phyloP scores from a whole-genome alignment of 2,113 vertebrate genomes.

The Glareola pratincola region DNA sequence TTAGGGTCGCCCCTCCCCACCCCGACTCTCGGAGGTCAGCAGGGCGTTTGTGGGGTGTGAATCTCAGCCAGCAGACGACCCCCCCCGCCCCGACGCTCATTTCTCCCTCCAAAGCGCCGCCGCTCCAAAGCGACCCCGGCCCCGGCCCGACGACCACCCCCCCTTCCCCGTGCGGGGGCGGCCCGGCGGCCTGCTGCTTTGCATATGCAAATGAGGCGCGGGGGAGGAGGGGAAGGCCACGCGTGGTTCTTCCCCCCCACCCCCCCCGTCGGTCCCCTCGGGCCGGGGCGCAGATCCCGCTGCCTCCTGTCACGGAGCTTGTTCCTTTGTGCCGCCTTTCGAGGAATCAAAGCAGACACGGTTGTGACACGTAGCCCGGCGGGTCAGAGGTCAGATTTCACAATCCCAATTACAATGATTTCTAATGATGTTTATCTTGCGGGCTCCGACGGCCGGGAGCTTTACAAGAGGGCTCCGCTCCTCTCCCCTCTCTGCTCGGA shows the following conservation, averaged over 20 bases:
- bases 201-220: slow-evolving; percentile 15
- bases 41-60: background rate
- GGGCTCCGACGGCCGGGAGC: slow-evolving; percentile 17
- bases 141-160: background rate
- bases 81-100: background rate
- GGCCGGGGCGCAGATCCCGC: slow-evolving; percentile 12
- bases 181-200: background rate
- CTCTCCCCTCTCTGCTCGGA: background rate
- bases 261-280: slow-evolving; percentile 9
- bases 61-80: background rate
- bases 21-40: background rate
- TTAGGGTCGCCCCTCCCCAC: too few species aligned
- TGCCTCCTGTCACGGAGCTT: slow-evolving; percentile 66
- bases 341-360: slow-evolving; percentile 72
- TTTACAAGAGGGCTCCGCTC: slow-evolving; percentile 17
- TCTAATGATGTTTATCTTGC: slow-evolving; percentile 66
- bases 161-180: background rate
- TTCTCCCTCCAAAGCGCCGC: background rate
- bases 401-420: slow-evolving; percentile 69
- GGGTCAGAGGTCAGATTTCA: slow-evolving; percentile 74
- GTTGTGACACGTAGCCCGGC: slow-evolving; percentile 66
- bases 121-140: background rate
- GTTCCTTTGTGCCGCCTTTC: slow-evolving; percentile 70
- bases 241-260: too few species aligned
- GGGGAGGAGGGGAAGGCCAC: slow-evolving; percentile 17